Evolutionary conservation across 2,797 vertebrate species (phyloP), one percentile per base, ranked within the genome.

Genomic region (Tenualosa thibaudeaui): DNA sequence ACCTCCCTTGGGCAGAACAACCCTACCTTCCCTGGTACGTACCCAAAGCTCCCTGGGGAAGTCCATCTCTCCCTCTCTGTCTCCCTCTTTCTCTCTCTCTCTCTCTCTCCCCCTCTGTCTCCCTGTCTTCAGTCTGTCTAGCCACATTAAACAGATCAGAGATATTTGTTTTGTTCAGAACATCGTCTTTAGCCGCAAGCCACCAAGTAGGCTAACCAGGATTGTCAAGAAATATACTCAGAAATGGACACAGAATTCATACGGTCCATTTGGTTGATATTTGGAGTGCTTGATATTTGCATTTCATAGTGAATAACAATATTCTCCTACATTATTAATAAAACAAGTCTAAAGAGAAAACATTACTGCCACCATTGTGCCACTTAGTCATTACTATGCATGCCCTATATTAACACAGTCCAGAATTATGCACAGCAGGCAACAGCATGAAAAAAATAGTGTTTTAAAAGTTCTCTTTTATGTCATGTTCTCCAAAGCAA

Each of bases 11-110:
- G 97, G 97, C 97, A 98, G 96, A 98, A 96, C 96, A 97, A 97
- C 96, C 97, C 97, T 96, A 97, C 97, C 96, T 98, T 98, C 97
- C 97, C 97, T 96, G 97, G 97, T 98, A 98, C 95, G 97, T 98
- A 98, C 97, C 97, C 96, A 95, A 94, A 94, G 95, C 94, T 96
- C 96, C 96, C 96, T 92, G 94, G 96, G 96, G 95, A 97, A 95
- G 95, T 97, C 96, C 96, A 96, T 96, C 94, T 95, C 95, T 95
- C 96, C 96, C 92, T 92, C 92, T 91, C 89, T 93, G 90, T 91
- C 84, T 78, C 60, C 86, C 81, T 86, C 54, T 84, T 83, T 84
- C 26, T 24, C 84, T 78, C 86, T 51, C 87, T 89, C 56, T 60
- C 26, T 95, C 95, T 94, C 95, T 95, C 91, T 92, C 65, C 81